Base-by-base conservation (phyloP, 2,888 invertebrate species). In the Cerceris rybyensis region DNA sequence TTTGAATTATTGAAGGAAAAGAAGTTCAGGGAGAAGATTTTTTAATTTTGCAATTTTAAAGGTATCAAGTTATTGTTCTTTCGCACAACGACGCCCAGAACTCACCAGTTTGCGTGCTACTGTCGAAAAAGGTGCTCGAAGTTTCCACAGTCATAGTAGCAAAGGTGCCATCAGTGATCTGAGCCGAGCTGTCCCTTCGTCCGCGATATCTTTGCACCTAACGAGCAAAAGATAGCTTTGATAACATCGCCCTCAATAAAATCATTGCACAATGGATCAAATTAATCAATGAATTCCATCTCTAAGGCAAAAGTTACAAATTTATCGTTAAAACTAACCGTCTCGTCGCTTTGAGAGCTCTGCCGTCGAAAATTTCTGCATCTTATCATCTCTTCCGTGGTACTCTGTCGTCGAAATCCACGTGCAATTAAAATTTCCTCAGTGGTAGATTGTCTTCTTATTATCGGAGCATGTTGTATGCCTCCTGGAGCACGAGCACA, bases 71-170 rank as follows among this genome's bases (percentile, higher is more conserved):
- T 7, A 55, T 11, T 55, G 4, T 17, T 4, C 17, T 46, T 57
- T 16, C 13, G 28, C n/a, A 16, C 49, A 9, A 2, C 13, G 16
- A 39, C 42, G 49, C 42, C 52, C 2, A 16, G 14, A 41, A 94
- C 96, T 96, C 90, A 97, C 98, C 98, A 91, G 98, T 98, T 93
- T 98, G 98, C 41, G 98, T 98, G 92, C 97, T 97, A 84, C 97
- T 97, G 93, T 98, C 98, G 91, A 97, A 98, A 93, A 97, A 97
- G 0, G 97, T 97, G 93, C 97, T 97, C 6, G 97, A 97, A 4
- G 98, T 98, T 92, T 98, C 98, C 41, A 98, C 97, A 0, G 97
- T 97, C 98, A 98, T 98, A 50, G 97, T 96, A 43, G 96, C 97
- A 83, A 98, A 96, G 41, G 98, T 98, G 14, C 98, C 98, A 90